Evolutionary conservation across 2,888 invertebrate species (phyloP), one percentile per base, ranked within the genome.

Genomic region (Liopterus haemorrhoidalis): DNA sequence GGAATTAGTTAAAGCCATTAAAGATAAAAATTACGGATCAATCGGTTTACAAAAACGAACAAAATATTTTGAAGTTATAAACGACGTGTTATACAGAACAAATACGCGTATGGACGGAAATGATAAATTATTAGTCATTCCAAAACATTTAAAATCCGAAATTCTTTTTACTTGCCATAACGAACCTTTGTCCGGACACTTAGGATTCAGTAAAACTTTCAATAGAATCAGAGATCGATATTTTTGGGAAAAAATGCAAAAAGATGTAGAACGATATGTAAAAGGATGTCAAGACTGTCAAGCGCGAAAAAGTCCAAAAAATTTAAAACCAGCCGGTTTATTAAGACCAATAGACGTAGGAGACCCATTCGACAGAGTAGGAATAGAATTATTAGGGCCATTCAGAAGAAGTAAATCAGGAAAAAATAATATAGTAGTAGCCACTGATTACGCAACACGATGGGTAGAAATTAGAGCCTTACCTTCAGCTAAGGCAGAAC

Each of bases 261-360:
- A 8, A 22, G 22, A 22, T 9, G 43, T 55, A 5, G 42, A 52
- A 39, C 49, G 46, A 39, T 54, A 37, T 24, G 45, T 51, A 19
- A 51, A 41, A 30, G 50, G 49, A 1, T 52, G 50, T 36, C 15
- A 37, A 2, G 49, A 49, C 28, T 57, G 53, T 27, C 53, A 55
- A 48, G 51, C 53, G 1, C 30, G 54, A 22, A 47, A 53, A 51
- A 36, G 50, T 19, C 21, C 24, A 28, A 16, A 51, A 31, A 40
- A 50, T 19, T 12, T 9, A 38, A 48, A 49, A 40, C 50, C 52
- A 11, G 20, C 36, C 12, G 51, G 48, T 2, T 12, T 46, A 27
- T 22, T 46, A 11, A 24, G 45, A 11, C 43, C 47, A 11, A 45
- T 46, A 9, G 18, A n/a, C 12, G 43, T 47, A 8, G 36, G 36